Percentiles rank a stretch among this genome's conserved stretches.
Evolutionary conservation across 2,113 vertebrate genomes (phyloP).

Genomic region (Pteruthius melanotis): DNA sequence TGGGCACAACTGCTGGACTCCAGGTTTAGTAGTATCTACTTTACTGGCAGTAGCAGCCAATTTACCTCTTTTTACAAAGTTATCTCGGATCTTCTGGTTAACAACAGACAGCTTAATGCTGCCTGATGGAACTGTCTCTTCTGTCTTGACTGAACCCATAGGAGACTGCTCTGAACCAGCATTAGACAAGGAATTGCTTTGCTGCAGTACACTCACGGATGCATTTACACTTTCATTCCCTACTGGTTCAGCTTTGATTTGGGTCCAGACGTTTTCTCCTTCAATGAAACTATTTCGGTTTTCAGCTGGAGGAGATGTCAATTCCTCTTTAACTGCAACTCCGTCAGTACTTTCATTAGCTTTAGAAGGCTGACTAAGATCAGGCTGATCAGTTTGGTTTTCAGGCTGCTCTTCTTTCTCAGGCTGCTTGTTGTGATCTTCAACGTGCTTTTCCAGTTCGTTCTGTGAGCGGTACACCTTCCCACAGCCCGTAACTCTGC

Average conservation of each 20-base stretch:
- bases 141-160: conserved; percentile 27
- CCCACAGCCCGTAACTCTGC: conserved; percentile 83
- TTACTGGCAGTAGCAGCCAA: conserved; percentile 1
- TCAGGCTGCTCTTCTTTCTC: conserved; percentile 52
- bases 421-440: conserved; percentile 73
- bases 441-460: conserved; percentile 86
- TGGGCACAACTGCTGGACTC: conserved; percentile 22
- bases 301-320: conserved; percentile 25
- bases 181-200: conserved; percentile 10
- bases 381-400: conserved; percentile 14
- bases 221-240: conserved; percentile 22
- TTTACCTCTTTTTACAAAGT: conserved; percentile 65
- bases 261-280: conserved; percentile 30
- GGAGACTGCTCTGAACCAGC: conserved; percentile 34
- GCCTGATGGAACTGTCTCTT: conserved; percentile 42
- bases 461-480: conserved; percentile 89
- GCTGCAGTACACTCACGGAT: not conserved
- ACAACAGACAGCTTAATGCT: conserved; percentile 59
- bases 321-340: conserved; percentile 48
- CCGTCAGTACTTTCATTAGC: conserved; percentile 28
- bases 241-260: conserved; percentile 54
- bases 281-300: not conserved
- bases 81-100: conserved; percentile 65
- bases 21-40: conserved; percentile 19
- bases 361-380: conserved; percentile 38